Conservation (phyloP, 2,888 invertebrate species). For the Stenotaenia linearis region DNA sequence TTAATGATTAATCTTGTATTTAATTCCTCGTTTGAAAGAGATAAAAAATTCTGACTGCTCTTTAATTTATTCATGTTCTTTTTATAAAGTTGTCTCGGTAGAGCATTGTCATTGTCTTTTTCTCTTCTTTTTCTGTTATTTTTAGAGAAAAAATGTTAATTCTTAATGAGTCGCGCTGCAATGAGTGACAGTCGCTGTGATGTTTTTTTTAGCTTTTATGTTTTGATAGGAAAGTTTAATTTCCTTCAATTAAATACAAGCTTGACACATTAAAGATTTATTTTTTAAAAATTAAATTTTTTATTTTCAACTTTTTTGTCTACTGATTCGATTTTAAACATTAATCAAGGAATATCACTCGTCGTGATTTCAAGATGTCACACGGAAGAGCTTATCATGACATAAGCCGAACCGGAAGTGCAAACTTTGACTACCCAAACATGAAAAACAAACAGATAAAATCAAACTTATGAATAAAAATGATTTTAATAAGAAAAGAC, state of each 20-base stretch:
- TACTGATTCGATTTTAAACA: background rate
- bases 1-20: background rate
- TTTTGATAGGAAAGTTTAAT: background rate
- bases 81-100: background rate
- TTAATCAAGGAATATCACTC: too few relatives aligned
- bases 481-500: too few relatives aligned
- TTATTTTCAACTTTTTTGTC: background rate
- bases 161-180: background rate
- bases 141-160: background rate
- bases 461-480: too few relatives aligned
- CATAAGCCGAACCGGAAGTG: too few relatives aligned
- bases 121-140: background rate
- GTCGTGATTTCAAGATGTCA: too few relatives aligned
- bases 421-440: too few relatives aligned
- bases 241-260: background rate
- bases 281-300: background rate
- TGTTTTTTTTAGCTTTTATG: background rate
- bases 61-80: slow-evolving; percentile 4
- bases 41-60: background rate
- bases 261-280: background rate
- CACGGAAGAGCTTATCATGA: too few relatives aligned
- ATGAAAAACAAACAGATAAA: too few relatives aligned
- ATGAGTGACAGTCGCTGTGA: background rate
- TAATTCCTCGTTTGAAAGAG: background rate
- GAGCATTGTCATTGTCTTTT: background rate